Base-by-base conservation (phyloP, 2,797 vertebrate species). In the Babyrousa celebensis region DNA sequence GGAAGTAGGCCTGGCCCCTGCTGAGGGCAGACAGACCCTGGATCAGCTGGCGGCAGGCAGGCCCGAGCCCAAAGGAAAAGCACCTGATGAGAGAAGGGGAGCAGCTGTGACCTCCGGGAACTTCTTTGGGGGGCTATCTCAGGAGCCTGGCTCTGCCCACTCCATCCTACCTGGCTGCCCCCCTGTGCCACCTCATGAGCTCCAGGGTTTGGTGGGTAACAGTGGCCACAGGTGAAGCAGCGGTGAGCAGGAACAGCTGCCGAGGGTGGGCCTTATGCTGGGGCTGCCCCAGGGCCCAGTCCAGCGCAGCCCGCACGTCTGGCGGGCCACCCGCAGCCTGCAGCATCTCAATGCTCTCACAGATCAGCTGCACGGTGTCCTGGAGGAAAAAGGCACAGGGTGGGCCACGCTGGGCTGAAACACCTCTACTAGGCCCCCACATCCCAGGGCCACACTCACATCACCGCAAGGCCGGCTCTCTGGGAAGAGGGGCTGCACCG, bases 181-280 rank as follows among this genome's bases (percentile, higher is more conserved):
- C 99, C 52, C 98, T 98, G 96, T 99, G 99, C 97, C 99, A 99
- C 91, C 99, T 99, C 96, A 99, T 98, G 97, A 99, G 97, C 98
- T 99, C 99, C 62, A 99, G 98, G 95, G 99, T 98, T 97, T 98
- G 99, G 67, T 99, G 99, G 0, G 98, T 97, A 5, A 97, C 98
- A 89, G 96, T 97, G 1, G 97, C 98, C 0, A 96, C 96, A 3
- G 97, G 98, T 0, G 98, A 98, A 0, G 98, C 98, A 0, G 99
- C 98, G 0, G 99, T 99, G 94, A 99, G 98, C 95, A 99, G 98
- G 96, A 99, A 99, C 23, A 99, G 98, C 98, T 99, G 99, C 1
- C 99, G 99, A 23, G 99, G 99, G 97, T 99, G 99, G 36, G 99
- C 99, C 0, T 98, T 99, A 94, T 99, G 99, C 96, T 99, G 98